Evolutionary conservation across 2,888 invertebrate species (phyloP), one percentile per base, ranked within the genome.

Genomic region (Eudemis profundana): DNA sequence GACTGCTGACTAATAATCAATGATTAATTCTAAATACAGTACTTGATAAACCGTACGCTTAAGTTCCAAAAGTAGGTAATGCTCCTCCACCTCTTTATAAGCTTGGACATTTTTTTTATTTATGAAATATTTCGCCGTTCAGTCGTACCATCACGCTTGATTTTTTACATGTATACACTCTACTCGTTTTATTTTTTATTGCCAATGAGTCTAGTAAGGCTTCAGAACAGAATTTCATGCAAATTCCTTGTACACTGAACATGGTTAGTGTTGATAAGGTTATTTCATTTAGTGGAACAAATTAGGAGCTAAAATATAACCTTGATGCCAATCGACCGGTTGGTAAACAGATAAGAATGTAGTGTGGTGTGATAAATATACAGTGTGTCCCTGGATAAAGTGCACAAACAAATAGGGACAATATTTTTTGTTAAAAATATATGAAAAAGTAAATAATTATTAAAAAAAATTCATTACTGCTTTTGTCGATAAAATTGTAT

Each of bases 1-100:
- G 1, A 57, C 57, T 59, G 12, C 42, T 57, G 23, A 51, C 44
- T 12, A 17, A 27, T 7, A 33, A 19, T 57, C 23, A 7, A 44
- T 5, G 33, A 49, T 50, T 33, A 15, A 7, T 21, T 19, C 21
- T 38, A 3, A 8, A 19, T n/a, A 21, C 0, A 46, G 12, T 21
- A n/a, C 4, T 46, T 12, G 21, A 21, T 21, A n/a, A 21, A 46
- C 21, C 4, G 21, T 10, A 15, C 10, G n/a, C 8, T 3, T 42
- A 44, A 44, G 44, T 44, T 44, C 7, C 8, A 10, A 33, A 33
- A 10, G 8, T 2, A 33, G 10, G 15, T 33, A 50, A 8, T 23
- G 15, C 10, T 14, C 23, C 8, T 29, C n/a, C n/a, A n/a, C n/a
- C n/a, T n/a, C n/a, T n/a, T n/a, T n/a, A n/a, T n/a, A n/a, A n/a